These are phyloP conservation scores for Machimus rusticus DNA, from an alignment of 2,888 invertebrate genomes.

Conservation along the genomic window DNA sequence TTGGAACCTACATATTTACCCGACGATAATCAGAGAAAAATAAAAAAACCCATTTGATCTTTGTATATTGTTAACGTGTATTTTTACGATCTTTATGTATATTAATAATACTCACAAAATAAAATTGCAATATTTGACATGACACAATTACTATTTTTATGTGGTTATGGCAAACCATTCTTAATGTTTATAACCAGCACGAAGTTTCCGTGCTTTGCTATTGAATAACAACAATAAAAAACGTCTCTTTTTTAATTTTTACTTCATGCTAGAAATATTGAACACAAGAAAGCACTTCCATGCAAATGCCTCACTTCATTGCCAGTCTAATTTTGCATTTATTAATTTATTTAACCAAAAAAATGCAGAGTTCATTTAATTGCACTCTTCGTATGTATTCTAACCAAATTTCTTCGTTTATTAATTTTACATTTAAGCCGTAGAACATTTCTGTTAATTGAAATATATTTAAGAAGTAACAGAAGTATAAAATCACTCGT, in stretches of 20 bases:
- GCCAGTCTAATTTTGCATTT: background rate
- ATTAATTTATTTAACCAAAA: background rate
- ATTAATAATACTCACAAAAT: constrained; percentile 29
- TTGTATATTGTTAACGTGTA: constrained; percentile 38
- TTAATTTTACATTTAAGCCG: background rate
- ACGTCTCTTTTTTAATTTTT: background rate
- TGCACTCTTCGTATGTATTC: constrained; percentile 1
- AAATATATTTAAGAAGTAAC: background rate
- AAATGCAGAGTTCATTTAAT: background rate
- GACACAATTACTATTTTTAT: constrained; percentile 10
- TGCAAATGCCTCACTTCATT: background rate
- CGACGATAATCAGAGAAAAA: background rate
- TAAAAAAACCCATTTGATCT: background rate
- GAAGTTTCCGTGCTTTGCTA: background rate
- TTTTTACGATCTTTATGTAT: constrained; percentile 23
- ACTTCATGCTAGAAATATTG: background rate
- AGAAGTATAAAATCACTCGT: background rate
- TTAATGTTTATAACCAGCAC: background rate
- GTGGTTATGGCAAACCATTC: background rate
- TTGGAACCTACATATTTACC: background rate
- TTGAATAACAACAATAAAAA: background rate
- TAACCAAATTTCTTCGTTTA: background rate
- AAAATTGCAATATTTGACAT: constrained; percentile 22
- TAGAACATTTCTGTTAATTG: background rate
- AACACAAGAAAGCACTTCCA: background rate